Conservation (phyloP, 2,888 invertebrate species). For the Oasisia sp. region DNA sequence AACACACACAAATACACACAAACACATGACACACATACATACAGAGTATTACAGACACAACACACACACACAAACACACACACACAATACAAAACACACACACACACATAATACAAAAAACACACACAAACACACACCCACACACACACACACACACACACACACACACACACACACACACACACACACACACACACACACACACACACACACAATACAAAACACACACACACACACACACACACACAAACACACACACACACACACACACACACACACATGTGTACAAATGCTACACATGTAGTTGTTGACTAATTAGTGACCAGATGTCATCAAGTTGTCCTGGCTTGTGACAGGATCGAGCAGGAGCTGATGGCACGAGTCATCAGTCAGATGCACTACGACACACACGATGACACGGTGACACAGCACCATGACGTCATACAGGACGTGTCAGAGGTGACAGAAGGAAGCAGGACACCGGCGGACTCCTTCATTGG, state of each 20-base stretch:
- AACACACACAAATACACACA: too few relatives aligned
- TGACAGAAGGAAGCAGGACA: conserved; percentile 3
- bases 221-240: not conserved
- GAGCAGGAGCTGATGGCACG: conserved; percentile 63
- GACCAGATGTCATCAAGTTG: not conserved
- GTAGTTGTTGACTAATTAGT: not conserved
- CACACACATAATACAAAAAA: too few relatives aligned
- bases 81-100: too few relatives aligned
- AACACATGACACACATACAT: too few relatives aligned
- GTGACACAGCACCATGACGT: not conserved
- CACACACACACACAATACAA: too few relatives aligned
- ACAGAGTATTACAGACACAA: too few relatives aligned
- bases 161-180: too few relatives aligned
- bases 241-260: not conserved
- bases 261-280: not conserved
- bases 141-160: too few relatives aligned
- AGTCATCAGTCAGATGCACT: conserved; percentile 51
- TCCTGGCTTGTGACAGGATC: conserved; percentile 46
- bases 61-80: too few relatives aligned
- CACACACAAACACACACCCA: too few relatives aligned
- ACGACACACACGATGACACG: not conserved
- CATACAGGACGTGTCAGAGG: conserved; percentile 20
- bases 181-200: too few relatives aligned
- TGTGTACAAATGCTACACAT: not conserved
- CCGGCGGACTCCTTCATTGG: conserved; percentile 17